Evolutionary conservation across 1,140 invertebrate genomes (phyloP).

Genomic region (Brachionus koreanus): DNA sequence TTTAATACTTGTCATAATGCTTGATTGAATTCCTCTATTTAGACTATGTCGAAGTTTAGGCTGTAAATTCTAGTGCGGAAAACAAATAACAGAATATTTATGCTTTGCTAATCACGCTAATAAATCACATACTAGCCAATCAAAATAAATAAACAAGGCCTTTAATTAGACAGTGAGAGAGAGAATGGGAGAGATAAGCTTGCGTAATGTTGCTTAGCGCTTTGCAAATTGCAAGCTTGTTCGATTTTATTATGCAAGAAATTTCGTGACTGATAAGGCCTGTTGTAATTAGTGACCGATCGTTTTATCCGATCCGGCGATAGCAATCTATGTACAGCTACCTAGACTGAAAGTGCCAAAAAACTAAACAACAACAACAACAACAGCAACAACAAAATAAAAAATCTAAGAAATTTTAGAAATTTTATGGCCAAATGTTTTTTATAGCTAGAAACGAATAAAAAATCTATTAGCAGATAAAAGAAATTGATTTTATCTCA

Average conservation of each 20-base stretch:
- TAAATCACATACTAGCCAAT: conserved; percentile 15
- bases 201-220: neutral
- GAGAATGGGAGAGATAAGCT: neutral
- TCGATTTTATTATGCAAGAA: neutral
- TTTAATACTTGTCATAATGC: conserved; percentile 39
- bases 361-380: too few relatives aligned
- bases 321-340: neutral
- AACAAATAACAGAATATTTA: conserved; percentile 37
- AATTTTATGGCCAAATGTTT: conserved; percentile 36
- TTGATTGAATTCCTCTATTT: conserved; percentile 17
- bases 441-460: conserved; percentile 21
- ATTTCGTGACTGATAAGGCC: conserved; percentile 15
- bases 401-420: too few relatives aligned
- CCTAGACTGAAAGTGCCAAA: conserved; percentile 8
- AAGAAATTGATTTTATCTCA: conserved; percentile 9
- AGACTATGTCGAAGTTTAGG: conserved; percentile 26
- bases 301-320: neutral
- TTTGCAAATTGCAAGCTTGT: too few relatives aligned
- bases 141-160: neutral
- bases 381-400: too few relatives aligned
- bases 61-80: conserved; percentile 36
- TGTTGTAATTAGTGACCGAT: neutral
- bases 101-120: conserved; percentile 27
- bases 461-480: conserved; percentile 9
- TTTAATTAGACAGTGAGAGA: neutral